Base-by-base conservation (phyloP, 2,113 vertebrate species). In the Oreochromis tanganicae region DNA sequence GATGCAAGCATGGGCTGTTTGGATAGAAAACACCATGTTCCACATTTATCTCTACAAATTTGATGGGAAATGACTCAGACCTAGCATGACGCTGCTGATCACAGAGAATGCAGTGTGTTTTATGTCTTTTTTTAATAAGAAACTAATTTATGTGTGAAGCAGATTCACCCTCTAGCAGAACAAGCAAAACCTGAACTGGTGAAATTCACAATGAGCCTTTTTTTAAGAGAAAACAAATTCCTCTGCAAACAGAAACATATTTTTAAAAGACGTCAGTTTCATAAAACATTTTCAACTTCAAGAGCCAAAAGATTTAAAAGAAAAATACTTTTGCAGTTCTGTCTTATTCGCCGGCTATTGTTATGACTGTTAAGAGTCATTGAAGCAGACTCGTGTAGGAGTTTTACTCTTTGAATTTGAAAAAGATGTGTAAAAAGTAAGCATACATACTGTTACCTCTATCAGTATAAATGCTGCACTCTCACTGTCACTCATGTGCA, bases 51-150 rank as follows among this genome's bases (percentile, higher is more conserved):
- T 80, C 52, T 19, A 19, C 43, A 66, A 38, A 85, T 83, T 48
- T 88, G 85, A 88, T 79, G 88, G 82, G 82, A 87, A 89, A 82
- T 91, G 89, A 92, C 54, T 93, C 90, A 92, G 87, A 91, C 24
- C 79, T 73, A 73, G 87, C 80, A 86, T 90, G 89, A 91, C 71
- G 63, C 84, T 21, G 87, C 80, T 75, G 85, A 90, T 91, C 86
- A 54, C 24, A 48, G 43, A 86, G 52, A 80, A 82, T 17, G 75
- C 86, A 36, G 7, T 4, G 9, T 9, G 11, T 71, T 63, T 82
- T 63, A 21, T 66, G 14, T 85, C 54, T 59, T 81, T 52, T 82
- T 34, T 55, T 9, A 71, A 34, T 56, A 68, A 86, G 57, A 75
- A 38, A 61, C 57, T 63, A 16, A 57, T 88, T 87, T 52, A 83